Evolutionary conservation across 2,888 invertebrate species (phyloP), one percentile per base, ranked within the genome.

Genomic region (Gasteruption jaculator): DNA sequence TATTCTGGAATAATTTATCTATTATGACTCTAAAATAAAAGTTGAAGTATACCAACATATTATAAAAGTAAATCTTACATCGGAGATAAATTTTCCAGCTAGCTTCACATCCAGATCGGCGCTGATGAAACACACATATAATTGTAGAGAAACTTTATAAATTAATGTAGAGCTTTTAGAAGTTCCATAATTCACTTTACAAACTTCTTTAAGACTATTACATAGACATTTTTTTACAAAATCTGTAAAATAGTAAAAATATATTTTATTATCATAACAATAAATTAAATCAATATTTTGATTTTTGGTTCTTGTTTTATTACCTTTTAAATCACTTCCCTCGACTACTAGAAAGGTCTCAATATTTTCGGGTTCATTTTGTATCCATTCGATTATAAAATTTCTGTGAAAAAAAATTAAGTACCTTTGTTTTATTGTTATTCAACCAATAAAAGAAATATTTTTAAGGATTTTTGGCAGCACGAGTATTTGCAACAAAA

Each of bases 271-370:
- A 18, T 4, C 15, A 10, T 8, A 15, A 16, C 1, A 14, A 32
- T 8, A 24, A 25, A 24, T 8, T 41, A 25, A 11, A 34, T 19
- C 20, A 11, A 11, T 11, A 18, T 18, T 14, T 10, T 5, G 30
- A 12, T 8, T 29, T 12, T 10, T 8, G 8, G n/a, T n/a, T n/a
- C n/a, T n/a, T n/a, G n/a, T n/a, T n/a, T n/a, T n/a, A n/a, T n/a
- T 61, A 65, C 69, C 61, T 19, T 47, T 54, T n/a, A n/a, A 12
- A 61, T 49, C 15, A 61, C 45, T 33, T 60, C 56, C 60, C 48
- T 67, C 66, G 3, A 67, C 43, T 18, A 68, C 11, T 18, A 67
- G 43, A 3, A 70, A 49, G 16, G 54, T 65, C 14, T 61, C 45
- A 5, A 70, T 56, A 22, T 19, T 26, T 7, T 31, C 35, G 24